A percentile compares a stretch with the other conserved stretches of the same genome.
phyloP scores from a whole-genome alignment of 2,888 invertebrate species.

The Miltochrista miniata region DNA sequence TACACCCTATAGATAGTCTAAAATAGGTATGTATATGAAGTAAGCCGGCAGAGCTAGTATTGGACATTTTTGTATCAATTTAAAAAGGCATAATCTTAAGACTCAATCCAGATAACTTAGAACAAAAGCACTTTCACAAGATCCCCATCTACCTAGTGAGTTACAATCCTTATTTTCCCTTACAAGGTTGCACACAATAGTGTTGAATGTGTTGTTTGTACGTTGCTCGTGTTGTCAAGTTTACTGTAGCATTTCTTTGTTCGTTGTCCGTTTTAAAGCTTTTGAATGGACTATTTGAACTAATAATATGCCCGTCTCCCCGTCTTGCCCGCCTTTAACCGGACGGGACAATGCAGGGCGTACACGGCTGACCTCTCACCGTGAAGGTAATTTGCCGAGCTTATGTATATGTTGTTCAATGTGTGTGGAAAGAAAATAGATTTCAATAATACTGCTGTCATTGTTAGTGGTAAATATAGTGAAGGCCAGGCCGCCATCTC shows the following conservation, averaged over 20 bases:
- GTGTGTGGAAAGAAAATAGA: neutral
- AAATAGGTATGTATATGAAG: too few species aligned
- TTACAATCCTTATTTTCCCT: constrained; percentile 6
- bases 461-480: too few species aligned
- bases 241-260: constrained; percentile 58
- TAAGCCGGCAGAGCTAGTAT: too few species aligned
- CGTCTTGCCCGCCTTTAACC: constrained; percentile 33
- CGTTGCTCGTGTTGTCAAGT: constrained; percentile 56
- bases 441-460: too few species aligned
- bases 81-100: too few species aligned
- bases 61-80: too few species aligned
- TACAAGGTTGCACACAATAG: constrained; percentile 64
- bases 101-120: neutral
- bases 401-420: neutral
- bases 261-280: constrained; percentile 42
- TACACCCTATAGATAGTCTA: too few species aligned
- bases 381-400: constrained; percentile 36
- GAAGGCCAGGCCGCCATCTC: too few species aligned
- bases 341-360: constrained; percentile 64
- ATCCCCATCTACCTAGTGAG: neutral
- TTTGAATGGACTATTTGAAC: constrained; percentile 28
- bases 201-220: constrained; percentile 36
- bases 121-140: constrained; percentile 12
- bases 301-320: constrained; percentile 31
- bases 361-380: constrained; percentile 64